phyloP scores from a whole-genome alignment of 2,797 vertebrate genomes.

The Typhlichthys subterraneus region DNA sequence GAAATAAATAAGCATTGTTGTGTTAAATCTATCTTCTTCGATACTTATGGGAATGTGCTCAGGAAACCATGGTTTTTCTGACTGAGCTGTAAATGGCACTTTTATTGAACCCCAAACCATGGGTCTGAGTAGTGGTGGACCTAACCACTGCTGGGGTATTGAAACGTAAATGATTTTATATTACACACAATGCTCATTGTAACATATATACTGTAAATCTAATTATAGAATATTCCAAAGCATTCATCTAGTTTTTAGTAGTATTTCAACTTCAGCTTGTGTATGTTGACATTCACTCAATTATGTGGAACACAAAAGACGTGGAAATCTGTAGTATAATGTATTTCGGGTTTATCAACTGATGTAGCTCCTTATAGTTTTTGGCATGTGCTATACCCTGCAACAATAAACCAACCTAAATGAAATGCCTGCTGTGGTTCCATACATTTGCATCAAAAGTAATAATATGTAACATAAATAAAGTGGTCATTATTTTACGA shows the following conservation, averaged over 20 bases:
- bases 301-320: background rate
- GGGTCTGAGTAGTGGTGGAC: conserved; percentile 14
- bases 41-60: conserved; percentile 17
- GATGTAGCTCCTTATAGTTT: too few species aligned
- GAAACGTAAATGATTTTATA: conserved; percentile 9
- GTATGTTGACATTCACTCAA: too few species aligned
- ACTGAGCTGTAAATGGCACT: conserved; percentile 31
- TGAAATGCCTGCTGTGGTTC: too few species aligned
- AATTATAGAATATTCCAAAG: background rate
- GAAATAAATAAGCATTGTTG: conserved; percentile 30
- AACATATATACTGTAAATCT: background rate
- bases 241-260: conserved; percentile 1
- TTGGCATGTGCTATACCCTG: too few species aligned
- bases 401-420: background rate
- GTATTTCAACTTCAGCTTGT: background rate
- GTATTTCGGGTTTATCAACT: background rate
- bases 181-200: background rate
- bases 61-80: conserved; percentile 24
- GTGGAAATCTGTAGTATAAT: background rate
- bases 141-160: background rate
- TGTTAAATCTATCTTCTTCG: conserved; percentile 33
- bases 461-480: background rate
- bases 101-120: background rate
- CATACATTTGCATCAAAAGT: too few species aligned
- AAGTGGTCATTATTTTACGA: background rate